Evolutionary conservation across 2,888 invertebrate species (phyloP).

Genomic region (Calameuta filiformis): DNA sequence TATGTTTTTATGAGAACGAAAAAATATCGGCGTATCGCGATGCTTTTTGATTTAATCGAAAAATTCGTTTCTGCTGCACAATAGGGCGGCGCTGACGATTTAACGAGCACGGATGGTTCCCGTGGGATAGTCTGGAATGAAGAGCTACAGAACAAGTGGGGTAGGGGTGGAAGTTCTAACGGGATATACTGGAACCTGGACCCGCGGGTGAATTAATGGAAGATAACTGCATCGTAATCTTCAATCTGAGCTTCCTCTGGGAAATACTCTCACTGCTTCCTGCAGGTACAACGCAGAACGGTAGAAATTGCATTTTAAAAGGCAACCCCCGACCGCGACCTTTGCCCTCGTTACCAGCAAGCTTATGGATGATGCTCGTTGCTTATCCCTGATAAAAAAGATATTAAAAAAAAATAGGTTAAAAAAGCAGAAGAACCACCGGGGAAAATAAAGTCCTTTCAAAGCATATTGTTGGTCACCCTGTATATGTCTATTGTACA

Average conservation of each 20-base stretch:
- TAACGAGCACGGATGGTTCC: conserved; percentile 17
- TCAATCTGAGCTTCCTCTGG: conserved; percentile 41
- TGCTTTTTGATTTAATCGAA: conserved; percentile 7
- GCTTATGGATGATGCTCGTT: not conserved
- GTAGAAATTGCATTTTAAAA: conserved; percentile 2
- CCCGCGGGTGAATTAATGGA: conserved; percentile 38
- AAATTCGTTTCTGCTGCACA: not conserved
- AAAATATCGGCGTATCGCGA: not conserved
- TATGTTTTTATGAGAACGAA: not conserved
- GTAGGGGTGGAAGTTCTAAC: not conserved
- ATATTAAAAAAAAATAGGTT: not conserved
- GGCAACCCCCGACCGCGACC: not conserved
- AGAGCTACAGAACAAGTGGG: conserved; percentile 8
- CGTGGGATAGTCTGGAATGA: conserved; percentile 17
- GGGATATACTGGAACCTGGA: not conserved
- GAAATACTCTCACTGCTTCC: conserved; percentile 34
- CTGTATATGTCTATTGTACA: not conserved
- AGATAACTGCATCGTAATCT: conserved; percentile 52
- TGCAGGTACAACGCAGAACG: not conserved
- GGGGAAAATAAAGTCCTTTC: not conserved
- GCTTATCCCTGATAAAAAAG: not conserved
- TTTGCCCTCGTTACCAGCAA: not conserved
- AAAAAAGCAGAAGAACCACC: not conserved
- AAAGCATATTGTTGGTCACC: not conserved
- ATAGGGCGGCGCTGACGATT: conserved; percentile 11